Percentiles rank a stretch among this genome's conserved stretches.
Evolutionary conservation across 2,888 invertebrate genomes (phyloP).

Genomic region (Choreutis nemorana): DNA sequence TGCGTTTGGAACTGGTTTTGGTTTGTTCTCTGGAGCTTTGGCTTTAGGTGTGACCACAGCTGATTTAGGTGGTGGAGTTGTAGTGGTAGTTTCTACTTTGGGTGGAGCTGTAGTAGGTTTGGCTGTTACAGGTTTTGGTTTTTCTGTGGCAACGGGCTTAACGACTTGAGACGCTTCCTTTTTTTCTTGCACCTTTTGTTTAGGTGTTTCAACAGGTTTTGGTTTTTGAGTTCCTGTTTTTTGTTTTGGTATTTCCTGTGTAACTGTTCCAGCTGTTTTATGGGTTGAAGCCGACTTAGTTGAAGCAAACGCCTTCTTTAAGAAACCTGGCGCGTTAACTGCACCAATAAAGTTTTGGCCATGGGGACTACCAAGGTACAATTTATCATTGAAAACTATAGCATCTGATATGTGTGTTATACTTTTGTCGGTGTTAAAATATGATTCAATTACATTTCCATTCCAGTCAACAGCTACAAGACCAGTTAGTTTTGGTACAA

Average conservation of each 20-base stretch:
- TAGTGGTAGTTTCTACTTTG: conserved; percentile 11
- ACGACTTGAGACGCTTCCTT: conserved; percentile 14
- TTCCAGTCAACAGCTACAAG: conserved; percentile 73
- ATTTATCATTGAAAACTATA: conserved; percentile 68
- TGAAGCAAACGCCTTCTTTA: conserved; percentile 39
- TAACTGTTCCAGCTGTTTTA: conserved; percentile 15
- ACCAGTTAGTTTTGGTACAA: conserved; percentile 55
- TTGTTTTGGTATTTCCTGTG: conserved; percentile 19
- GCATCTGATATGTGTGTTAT: conserved; percentile 70
- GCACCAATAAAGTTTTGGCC: conserved; percentile 68
- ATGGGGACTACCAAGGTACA: conserved; percentile 75
- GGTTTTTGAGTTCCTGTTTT: conserved; percentile 7
- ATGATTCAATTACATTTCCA: conserved; percentile 75
- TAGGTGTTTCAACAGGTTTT: conserved; percentile 9
- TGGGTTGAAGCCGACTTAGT: conserved; percentile 11
- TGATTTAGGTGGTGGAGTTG: conserved; percentile 14
- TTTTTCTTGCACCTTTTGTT: conserved; percentile 15
- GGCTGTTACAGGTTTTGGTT: background rate
- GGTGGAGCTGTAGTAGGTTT: conserved; percentile 10
- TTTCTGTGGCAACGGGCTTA: conserved; percentile 4
- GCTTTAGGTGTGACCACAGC: conserved; percentile 11
- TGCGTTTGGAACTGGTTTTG: conserved; percentile 14
- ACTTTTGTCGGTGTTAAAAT: conserved; percentile 69
- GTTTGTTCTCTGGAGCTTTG: conserved; percentile 8
- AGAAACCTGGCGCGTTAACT: conserved; percentile 64